Evolutionary conservation across 2,797 vertebrate species (phyloP), one percentile per base, ranked within the genome.

Genomic region (Anguilla megastoma): DNA sequence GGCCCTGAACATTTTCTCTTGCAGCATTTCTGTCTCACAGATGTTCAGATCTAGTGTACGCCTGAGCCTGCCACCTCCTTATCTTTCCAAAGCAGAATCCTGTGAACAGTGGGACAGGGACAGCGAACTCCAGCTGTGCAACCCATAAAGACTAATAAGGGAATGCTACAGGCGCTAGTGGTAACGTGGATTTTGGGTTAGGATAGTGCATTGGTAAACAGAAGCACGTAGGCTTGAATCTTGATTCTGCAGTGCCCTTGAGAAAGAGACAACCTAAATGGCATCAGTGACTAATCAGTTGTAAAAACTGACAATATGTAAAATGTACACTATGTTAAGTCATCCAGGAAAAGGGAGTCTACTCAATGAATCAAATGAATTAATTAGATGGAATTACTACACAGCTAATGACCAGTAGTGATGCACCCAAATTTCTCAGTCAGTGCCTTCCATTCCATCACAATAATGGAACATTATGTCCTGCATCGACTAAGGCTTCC

Each of bases 141-240:
- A 88, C 41, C 63, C 33, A 6, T 85, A n/a, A 6, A 33, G 52
- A 84, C n/a, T 71, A 79, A 85, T 79, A 85, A 85, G 83, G 83
- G 52, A 21, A 54, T 80, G 41, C 18, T 48, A 41, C 5, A 41
- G 24, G 18, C 9, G 18, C 24, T 2, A 21, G 30, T 3, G 21
- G 24, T 41, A 50, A 2, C 1, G 0, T 21, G 76, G 41, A 9
- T 45, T 41, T 24, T 48, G 76, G 76, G 36, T 24, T 10, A 80
- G 76, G 41, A n/a, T 30, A 48, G 1, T 48, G 41, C 18, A 18
- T 48, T 24, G 41, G 36, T 48, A n/a, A 80, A 45, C 76, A 45
- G 76, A 10, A 80, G 41, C 41, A 48, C n/a, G 41, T 80, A 50
- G 1, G 76, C 9, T 80, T 80, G 71, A 76, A 41, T 76, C 33